These are phyloP conservation scores for Isoperla grammatica DNA, from an alignment of 2,888 invertebrate species.

Conservation along the genomic window DNA sequence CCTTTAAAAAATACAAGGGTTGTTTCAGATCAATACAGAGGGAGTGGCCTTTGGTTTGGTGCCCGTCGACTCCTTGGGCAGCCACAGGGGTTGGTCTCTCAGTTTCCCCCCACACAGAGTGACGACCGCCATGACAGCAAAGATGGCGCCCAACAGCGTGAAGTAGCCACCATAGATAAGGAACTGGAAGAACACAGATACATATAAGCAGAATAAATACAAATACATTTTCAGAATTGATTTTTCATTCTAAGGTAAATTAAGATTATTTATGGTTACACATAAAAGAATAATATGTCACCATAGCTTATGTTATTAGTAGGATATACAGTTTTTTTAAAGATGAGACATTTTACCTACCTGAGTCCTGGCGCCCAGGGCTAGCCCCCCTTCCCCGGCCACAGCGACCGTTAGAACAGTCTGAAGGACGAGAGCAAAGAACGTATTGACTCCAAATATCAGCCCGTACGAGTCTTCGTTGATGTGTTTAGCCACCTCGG, in stretches of 20 bases:
- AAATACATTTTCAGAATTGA: too few relatives aligned
- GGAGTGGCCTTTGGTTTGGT: too few relatives aligned
- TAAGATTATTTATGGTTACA: too few relatives aligned
- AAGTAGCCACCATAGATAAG: conserved; percentile 64
- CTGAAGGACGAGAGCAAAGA: conserved; percentile 72
- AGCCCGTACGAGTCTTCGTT: conserved; percentile 81
- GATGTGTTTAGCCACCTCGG: conserved; percentile 78
- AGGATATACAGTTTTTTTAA: too few relatives aligned
- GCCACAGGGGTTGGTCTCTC: too few relatives aligned
- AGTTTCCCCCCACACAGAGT: conserved; percentile 32
- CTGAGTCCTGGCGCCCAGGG: conserved; percentile 40
- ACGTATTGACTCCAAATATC: conserved; percentile 85
- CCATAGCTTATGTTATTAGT: too few relatives aligned
- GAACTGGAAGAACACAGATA: conserved; percentile 49
- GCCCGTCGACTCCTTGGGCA: too few relatives aligned
- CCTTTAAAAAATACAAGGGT: too few relatives aligned
- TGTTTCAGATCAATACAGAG: too few relatives aligned
- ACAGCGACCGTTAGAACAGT: conserved; percentile 68
- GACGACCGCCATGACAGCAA: conserved; percentile 44
- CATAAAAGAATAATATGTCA: too few relatives aligned
- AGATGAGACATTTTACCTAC: conserved; percentile 38
- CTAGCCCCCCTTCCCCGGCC: conserved; percentile 40
- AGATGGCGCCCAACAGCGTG: conserved; percentile 54
- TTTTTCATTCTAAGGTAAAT: too few relatives aligned
- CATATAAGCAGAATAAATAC: too few relatives aligned